These are phyloP conservation scores for Tenodera sinensis DNA, from an alignment of 2,888 invertebrate species.

Conservation along the genomic window DNA sequence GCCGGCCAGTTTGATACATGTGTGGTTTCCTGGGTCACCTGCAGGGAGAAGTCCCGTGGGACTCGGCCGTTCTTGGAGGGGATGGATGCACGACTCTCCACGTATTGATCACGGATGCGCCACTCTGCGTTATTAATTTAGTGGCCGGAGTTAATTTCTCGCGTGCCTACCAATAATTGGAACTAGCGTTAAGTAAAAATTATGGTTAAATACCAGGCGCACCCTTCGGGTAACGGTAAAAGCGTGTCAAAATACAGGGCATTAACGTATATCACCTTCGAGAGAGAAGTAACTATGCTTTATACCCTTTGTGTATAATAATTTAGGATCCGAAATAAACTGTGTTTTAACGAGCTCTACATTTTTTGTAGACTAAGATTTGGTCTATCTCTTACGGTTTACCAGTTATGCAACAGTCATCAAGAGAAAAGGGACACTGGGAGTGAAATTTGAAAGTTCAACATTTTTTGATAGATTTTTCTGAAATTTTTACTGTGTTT, in stretches of 20 bases:
- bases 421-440: no score
- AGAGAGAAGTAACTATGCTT: no score
- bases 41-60: background rate
- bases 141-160: background rate
- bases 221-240: background rate
- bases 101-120: background rate
- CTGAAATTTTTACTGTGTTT: no score
- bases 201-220: background rate
- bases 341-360: no score
- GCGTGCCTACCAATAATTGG: background rate
- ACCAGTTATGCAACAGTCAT: no score
- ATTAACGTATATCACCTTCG: no score
- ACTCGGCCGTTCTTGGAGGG: background rate
- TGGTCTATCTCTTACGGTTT: no score
- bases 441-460: no score
- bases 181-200: background rate
- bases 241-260: background rate
- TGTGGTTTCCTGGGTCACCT: background rate
- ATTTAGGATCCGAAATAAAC: no score
- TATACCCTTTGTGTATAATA: no score
- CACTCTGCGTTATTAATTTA: background rate
- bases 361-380: no score
- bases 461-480: no score
- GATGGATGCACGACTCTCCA: background rate
- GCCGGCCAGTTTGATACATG: background rate